A percentile compares a stretch with the other conserved stretches of the same genome.
Evolutionary conservation across 2,888 invertebrate species (phyloP).

Genomic region (Agrochola macilenta): DNA sequence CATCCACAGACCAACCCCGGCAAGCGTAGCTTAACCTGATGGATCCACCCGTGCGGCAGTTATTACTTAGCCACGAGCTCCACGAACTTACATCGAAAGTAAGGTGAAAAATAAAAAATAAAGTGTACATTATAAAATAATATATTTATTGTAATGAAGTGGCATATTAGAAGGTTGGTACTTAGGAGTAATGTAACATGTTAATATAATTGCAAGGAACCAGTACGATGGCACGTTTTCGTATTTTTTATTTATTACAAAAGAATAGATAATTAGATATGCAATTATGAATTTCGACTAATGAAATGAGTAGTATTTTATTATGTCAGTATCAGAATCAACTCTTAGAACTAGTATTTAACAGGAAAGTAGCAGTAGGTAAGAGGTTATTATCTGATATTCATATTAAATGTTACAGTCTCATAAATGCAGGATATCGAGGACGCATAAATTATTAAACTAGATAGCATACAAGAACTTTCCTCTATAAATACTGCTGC

Average conservation of each 20-base stretch:
- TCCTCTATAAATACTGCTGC: constrained; percentile 77
- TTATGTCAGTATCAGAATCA: constrained; percentile 43
- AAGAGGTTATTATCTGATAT: constrained; percentile 46
- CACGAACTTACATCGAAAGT: no score
- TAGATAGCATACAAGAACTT: constrained; percentile 66
- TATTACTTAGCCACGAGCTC: no score
- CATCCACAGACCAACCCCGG: no score
- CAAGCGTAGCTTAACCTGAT: no score
- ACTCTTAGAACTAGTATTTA: constrained; percentile 62
- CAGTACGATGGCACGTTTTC: constrained; percentile 82
- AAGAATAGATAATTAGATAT: constrained; percentile 35
- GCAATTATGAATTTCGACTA: constrained; percentile 48
- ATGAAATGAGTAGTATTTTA: constrained; percentile 36
- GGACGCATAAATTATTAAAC: constrained; percentile 69
- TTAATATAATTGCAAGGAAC: constrained; percentile 79
- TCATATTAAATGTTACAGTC: constrained; percentile 65
- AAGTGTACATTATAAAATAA: constrained; percentile 80
- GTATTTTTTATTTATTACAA: constrained; percentile 49
- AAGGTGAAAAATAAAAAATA: not conserved
- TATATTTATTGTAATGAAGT: constrained; percentile 84
- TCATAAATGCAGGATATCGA: constrained; percentile 78
- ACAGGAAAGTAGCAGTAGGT: constrained; percentile 53
- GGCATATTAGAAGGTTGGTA: constrained; percentile 79
- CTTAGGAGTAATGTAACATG: constrained; percentile 72
- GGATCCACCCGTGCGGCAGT: no score